phyloP scores from a whole-genome alignment of 2,888 invertebrate genomes.

The Branchellion lobata region DNA sequence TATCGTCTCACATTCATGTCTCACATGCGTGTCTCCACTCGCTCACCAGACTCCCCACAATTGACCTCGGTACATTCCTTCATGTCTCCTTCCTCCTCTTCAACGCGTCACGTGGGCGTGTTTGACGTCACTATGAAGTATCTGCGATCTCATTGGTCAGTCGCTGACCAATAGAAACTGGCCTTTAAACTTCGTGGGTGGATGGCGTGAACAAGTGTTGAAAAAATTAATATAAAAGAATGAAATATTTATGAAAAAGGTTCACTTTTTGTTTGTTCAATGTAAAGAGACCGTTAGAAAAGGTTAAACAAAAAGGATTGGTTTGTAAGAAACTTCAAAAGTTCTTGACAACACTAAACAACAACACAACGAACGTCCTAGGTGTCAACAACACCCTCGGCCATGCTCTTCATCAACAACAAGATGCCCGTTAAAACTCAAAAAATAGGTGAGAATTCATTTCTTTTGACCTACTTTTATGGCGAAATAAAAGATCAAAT shows the following conservation, averaged over 20 bases:
- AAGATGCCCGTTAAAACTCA: conserved; percentile 39
- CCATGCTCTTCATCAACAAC: background rate
- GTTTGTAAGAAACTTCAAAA: too few relatives aligned
- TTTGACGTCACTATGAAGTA: background rate
- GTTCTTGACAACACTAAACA: background rate
- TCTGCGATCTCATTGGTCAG: background rate
- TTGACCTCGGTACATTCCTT: too few relatives aligned
- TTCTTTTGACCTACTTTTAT: conserved; percentile 39
- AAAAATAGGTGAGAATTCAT: conserved; percentile 32
- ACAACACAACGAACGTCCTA: background rate
- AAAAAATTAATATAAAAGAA: background rate
- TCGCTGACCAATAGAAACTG: background rate
- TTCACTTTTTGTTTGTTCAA: background rate
- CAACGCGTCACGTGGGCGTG: background rate
- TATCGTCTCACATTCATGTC: too few relatives aligned
- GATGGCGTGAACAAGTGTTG: background rate
- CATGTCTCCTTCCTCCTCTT: too few relatives aligned
- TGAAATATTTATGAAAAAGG: background rate
- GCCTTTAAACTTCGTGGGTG: background rate
- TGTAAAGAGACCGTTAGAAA: too few relatives aligned
- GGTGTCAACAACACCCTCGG: conserved; percentile 23
- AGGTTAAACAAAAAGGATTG: too few relatives aligned
- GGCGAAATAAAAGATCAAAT: conserved; percentile 41
- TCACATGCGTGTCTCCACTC: too few relatives aligned
- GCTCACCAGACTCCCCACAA: too few relatives aligned